Evolutionary conservation across 2,113 vertebrate genomes (phyloP).

Genomic region (Epinephelus fuscoguttatus): DNA sequence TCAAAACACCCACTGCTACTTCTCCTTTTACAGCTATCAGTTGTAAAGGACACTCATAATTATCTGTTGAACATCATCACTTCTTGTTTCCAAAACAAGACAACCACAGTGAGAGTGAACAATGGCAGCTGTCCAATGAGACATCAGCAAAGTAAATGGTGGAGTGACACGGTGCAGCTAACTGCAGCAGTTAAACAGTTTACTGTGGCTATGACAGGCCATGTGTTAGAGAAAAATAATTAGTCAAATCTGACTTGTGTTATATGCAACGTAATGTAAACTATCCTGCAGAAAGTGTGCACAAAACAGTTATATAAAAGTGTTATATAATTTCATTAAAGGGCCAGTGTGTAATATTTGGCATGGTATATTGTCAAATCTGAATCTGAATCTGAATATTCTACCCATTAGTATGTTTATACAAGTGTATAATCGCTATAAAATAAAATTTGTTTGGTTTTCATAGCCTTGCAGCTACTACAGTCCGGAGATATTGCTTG

Average conservation of each 20-base stretch:
- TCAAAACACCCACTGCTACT: background rate
- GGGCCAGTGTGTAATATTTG: no score
- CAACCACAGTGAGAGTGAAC: background rate
- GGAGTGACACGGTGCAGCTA: background rate
- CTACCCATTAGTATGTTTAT: no score
- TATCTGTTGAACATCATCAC: background rate
- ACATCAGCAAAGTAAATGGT: slow-evolving; percentile 2
- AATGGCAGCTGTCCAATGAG: background rate
- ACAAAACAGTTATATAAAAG: background rate
- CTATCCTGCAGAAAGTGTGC: background rate
- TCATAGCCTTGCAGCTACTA: no score
- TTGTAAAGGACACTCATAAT: background rate
- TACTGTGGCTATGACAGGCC: background rate
- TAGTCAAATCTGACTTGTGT: background rate
- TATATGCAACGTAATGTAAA: background rate
- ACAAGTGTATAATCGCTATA: no score
- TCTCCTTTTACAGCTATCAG: background rate
- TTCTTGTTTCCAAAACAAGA: slow-evolving; percentile 36
- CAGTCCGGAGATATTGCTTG: no score
- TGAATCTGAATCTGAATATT: no score
- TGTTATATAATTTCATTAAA: background rate
- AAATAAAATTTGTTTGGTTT: no score
- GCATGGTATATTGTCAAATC: no score
- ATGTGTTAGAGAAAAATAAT: background rate
- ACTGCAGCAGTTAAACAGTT: background rate